Evolutionary conservation across 2,797 vertebrate species (phyloP), one percentile per base, ranked within the genome.

Genomic region (Vespertilio murinus): DNA sequence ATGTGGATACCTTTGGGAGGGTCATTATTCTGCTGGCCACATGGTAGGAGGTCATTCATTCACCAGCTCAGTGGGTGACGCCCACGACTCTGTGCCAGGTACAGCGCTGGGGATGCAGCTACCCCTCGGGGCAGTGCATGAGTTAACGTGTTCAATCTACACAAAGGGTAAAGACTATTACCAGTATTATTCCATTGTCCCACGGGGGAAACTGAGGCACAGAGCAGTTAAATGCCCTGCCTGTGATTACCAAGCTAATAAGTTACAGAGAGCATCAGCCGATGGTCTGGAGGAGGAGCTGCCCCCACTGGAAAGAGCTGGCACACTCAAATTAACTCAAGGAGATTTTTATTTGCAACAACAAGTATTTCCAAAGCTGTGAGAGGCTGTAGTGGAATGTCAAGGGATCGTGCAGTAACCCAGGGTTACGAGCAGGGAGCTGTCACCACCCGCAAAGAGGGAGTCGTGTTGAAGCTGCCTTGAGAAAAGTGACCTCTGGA

Each of bases 191-290:
- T 70, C 49, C 16, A 33, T 17, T 20, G 54, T 17, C 70, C 49
- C 65, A 35, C 45, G 10, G 30, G 38, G 65, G 52, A 80, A 90
- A 80, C 77, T 35, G 52, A 80, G 88, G 65, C 77, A 80, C 7
- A 13, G 87, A 14, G 25, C 11, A 70, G 64, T 71, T 70, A 79
- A 70, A 79, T 40, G 56, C 20, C 22, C 65, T 71, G 65, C 65
- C 52, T 9, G 13, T 3, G 12, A n/a, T 61, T 35, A 71, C 11
- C 18, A 38, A 90, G 65, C 88, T 56, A 90, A 5, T 47, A 28
- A 59, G 45, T 71, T 54, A 49, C 75, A 75, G 42, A 75, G 33
- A 65, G 22, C 10, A 42, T 42, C 33, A 42, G 16, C 35, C 38
- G 42, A 42, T 11, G 42, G 42, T 42, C 42, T 42, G 42, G 42